Evolutionary conservation across 2,888 invertebrate species (phyloP), one percentile per base, ranked within the genome.

Genomic region (Gari tellinella): DNA sequence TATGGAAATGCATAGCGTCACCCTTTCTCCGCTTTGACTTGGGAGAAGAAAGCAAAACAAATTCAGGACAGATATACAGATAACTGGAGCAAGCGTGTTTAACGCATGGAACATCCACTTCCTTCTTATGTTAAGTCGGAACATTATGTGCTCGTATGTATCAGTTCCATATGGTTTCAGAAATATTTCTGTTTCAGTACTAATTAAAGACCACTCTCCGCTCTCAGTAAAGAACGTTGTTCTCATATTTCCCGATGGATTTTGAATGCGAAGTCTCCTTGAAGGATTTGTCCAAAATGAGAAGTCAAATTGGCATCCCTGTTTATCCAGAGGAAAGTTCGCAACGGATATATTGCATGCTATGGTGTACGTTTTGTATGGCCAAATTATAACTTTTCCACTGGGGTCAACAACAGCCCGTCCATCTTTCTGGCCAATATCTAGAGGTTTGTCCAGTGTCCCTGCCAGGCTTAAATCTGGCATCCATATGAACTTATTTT

Each of bases 241-340:
- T 21, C 48, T 23, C 41, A 55, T 17, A 49, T 26, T 48, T 19
- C 14, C 17, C 31, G 21, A 19, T n/a, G 57, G 14, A 25, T 37
- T 73, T 10, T n/a, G 37, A 1, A 78, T 37, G 12, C 25, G 25
- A 15, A 78, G 45, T 17, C 60, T 58, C 5, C 60, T 46, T 1
- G 37, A 23, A 0, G 73, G 73, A 21, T 66, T 73, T 1, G 69
- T 70, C 76, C 81, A 81, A 2, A 75, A 63, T 4, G 67, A 48
- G 31, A 83, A 80, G 38, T 81, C 77, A 48, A 83, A 73, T 7
- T 49, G 55, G 66, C 83, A 83, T 0, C 51, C 57, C 52, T 83
- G 83, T 8, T 62, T 52, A 48, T 83, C 83, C 43, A 81, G 81
- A 10, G 83, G 83, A 72, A 80, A 83, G 10, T 76, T 61, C 3